Evolutionary conservation across 2,113 vertebrate genomes (phyloP).

Genomic region (Mesitornis unicolor): DNA sequence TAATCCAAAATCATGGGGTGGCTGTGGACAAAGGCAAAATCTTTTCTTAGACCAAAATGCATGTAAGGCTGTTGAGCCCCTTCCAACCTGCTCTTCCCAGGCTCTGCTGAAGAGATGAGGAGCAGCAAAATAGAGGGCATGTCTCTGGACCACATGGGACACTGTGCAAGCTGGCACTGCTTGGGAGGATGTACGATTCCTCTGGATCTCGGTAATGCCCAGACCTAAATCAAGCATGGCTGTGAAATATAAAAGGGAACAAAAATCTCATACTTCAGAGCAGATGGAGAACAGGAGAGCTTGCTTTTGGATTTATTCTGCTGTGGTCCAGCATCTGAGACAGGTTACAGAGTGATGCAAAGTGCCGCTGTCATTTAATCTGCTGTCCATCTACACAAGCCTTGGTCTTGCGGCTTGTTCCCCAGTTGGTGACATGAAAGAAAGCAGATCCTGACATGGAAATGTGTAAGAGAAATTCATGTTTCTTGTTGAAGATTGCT

Average conservation of each 20-base stretch:
- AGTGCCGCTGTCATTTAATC: background rate
- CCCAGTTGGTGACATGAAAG: background rate
- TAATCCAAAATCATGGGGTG: background rate
- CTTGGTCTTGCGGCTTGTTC: background rate
- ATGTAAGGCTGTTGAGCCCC: background rate
- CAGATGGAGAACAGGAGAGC: background rate
- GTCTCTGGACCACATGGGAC: rapidly evolving
- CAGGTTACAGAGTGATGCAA: background rate
- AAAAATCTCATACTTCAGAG: background rate
- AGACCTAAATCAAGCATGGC: background rate
- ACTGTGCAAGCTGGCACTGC: background rate
- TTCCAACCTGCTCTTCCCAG: background rate
- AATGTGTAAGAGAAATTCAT: background rate
- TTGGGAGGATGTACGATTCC: background rate
- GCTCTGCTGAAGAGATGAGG: background rate
- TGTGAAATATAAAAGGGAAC: background rate
- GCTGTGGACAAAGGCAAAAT: background rate
- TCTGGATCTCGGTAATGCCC: too few species aligned
- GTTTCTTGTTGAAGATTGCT: background rate
- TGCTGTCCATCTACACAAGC: background rate
- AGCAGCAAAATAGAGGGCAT: rapidly evolving
- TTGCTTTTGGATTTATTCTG: background rate
- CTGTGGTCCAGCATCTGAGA: background rate
- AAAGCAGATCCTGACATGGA: background rate
- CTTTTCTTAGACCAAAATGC: background rate